Conservation (phyloP, 1,140 invertebrate genomes). For the Orchestia grillus region DNA sequence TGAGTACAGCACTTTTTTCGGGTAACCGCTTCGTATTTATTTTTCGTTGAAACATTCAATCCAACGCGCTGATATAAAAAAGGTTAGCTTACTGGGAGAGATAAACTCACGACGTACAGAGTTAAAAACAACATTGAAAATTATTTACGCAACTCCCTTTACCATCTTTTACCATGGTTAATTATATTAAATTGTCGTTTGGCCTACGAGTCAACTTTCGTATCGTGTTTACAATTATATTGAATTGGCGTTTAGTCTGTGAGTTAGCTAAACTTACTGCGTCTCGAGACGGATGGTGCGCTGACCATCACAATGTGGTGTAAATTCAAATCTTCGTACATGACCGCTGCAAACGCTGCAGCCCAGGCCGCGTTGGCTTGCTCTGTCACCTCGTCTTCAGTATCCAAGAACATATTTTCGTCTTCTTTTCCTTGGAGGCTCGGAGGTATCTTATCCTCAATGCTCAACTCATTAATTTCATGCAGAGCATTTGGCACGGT, state of each 20-base stretch:
- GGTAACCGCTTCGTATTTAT: no score
- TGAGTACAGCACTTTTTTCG: no score
- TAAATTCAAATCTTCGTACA: neutral
- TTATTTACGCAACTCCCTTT: no score
- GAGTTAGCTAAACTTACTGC: neutral
- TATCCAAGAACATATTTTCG: neutral
- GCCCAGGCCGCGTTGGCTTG: neutral
- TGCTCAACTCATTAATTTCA: neutral
- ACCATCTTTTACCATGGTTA: no score
- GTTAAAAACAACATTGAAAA: no score
- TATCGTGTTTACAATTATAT: no score
- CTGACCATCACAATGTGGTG: neutral
- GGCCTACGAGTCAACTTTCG: no score
- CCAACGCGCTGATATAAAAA: no score
- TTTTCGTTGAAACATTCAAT: no score
- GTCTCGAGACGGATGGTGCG: neutral
- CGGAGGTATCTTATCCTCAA: neutral
- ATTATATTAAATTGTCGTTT: no score
- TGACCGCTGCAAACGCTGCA: neutral
- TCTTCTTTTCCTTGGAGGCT: neutral
- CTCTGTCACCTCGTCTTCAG: neutral
- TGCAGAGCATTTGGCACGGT: neutral
- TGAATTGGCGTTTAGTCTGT: neutral
- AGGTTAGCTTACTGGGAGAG: no score
- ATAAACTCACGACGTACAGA: no score